These are phyloP conservation scores for Vireo griseus DNA, from an alignment of 2,797 vertebrate species.

Conservation along the genomic window DNA sequence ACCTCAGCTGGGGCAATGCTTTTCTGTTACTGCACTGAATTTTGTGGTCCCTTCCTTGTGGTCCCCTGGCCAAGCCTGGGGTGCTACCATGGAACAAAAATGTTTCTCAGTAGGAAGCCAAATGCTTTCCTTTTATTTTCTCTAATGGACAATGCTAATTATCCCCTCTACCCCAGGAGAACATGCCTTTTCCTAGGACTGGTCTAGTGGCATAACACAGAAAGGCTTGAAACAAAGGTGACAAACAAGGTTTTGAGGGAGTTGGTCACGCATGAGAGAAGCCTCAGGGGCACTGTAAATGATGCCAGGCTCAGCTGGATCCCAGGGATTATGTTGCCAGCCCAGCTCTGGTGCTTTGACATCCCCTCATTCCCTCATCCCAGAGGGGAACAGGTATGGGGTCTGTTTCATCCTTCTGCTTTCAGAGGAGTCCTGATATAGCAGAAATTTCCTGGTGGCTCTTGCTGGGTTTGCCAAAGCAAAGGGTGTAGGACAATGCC, in stretches of 20 bases:
- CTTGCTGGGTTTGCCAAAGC: not conserved
- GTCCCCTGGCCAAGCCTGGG: not conserved
- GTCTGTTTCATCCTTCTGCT: not conserved
- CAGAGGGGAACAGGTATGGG: not conserved
- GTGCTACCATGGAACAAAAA: not conserved
- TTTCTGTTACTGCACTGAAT: not conserved
- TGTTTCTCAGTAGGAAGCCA: not conserved
- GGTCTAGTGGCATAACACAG: not conserved
- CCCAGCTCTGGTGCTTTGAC: not conserved
- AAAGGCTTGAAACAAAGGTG: not conserved
- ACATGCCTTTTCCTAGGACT: not conserved
- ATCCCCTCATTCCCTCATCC: not conserved
- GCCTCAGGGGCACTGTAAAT: not conserved
- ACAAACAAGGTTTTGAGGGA: not conserved
- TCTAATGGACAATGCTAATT: not conserved
- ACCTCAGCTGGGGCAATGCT: not conserved
- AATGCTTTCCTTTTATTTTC: not conserved
- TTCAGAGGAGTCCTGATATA: not conserved
- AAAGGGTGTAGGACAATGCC: not conserved
- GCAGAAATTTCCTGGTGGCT: not conserved
- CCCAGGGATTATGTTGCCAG: not conserved
- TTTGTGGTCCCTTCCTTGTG: not conserved
- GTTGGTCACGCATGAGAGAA: not conserved
- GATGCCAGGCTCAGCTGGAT: not conserved
- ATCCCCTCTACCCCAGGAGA: rapidly evolving